Percentiles rank a stretch among this genome's conserved stretches.
These are phyloP conservation scores for Cyrtonyx montezumae DNA, from an alignment of 2,113 vertebrate species.

Conservation along the genomic window DNA sequence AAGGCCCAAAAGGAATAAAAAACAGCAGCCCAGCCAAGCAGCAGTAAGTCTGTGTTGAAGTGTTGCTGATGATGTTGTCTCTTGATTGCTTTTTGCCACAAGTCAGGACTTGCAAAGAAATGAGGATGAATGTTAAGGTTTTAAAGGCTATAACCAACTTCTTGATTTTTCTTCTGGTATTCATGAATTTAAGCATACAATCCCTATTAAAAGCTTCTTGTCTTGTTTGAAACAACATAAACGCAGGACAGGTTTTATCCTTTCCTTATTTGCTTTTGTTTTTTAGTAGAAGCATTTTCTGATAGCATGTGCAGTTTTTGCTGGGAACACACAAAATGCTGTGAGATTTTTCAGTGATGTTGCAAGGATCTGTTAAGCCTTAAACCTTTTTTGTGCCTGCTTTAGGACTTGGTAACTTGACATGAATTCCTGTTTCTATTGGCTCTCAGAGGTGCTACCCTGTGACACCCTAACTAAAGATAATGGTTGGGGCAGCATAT, in stretches of 20 bases:
- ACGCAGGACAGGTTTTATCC: background rate
- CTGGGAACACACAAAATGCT: constrained; percentile 8
- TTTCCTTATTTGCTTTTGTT: background rate
- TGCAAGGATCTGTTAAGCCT: constrained; percentile 1
- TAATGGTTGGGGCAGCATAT: constrained; percentile 38
- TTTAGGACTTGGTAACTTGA: constrained; percentile 18
- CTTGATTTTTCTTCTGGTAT: background rate
- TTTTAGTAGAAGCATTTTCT: constrained; percentile 14
- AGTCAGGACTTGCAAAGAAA: background rate
- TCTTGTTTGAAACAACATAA: constrained; percentile 1
- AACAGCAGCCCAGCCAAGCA: constrained; percentile 88
- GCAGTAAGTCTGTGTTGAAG: constrained; percentile 82
- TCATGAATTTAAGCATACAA: background rate
- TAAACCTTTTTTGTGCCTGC: constrained; percentile 49
- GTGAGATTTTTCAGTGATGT: constrained; percentile 10
- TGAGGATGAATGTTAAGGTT: background rate
- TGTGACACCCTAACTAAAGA: constrained; percentile 30
- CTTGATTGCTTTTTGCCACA: background rate
- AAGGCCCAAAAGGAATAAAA: constrained; percentile 92
- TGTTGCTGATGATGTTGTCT: background rate
- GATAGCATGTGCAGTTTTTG: background rate
- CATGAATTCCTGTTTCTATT: constrained; percentile 7
- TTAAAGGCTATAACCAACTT: background rate
- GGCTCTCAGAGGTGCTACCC: constrained; percentile 11
- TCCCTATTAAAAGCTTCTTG: background rate